Evolutionary conservation across 2,113 vertebrate genomes (phyloP).

Genomic region (Balaeniceps rex): DNA sequence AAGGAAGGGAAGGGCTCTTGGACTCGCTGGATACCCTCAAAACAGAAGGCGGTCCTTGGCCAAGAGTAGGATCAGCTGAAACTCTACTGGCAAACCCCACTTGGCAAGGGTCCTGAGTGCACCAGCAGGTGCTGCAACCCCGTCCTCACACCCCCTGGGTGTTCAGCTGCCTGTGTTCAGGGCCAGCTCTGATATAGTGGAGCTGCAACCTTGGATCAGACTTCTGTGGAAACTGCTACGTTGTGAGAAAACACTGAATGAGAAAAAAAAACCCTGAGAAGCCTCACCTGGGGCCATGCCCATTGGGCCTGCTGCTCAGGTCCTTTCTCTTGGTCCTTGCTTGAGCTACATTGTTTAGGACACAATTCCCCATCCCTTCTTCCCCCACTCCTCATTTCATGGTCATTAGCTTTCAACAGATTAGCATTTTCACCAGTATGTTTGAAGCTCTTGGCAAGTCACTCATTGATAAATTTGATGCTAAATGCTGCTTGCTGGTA

Average conservation of each 20-base stretch:
- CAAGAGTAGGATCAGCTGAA: neutral
- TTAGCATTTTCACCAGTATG: neutral
- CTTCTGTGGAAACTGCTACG: neutral
- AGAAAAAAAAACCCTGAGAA: neutral
- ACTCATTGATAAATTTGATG: neutral
- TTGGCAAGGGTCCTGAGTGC: neutral
- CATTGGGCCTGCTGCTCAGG: neutral
- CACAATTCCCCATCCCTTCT: neutral
- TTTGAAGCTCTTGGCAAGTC: neutral
- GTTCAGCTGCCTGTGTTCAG: neutral
- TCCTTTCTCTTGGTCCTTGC: neutral
- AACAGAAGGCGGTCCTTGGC: neutral
- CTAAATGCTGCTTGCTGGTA: neutral
- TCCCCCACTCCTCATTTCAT: neutral
- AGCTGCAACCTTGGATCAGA: neutral
- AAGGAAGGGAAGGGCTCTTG: neutral
- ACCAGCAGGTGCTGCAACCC: neutral
- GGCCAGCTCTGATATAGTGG: neutral
- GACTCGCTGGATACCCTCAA: neutral
- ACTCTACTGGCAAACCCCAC: neutral
- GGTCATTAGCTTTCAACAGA: neutral
- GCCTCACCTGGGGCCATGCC: neutral
- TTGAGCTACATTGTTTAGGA: neutral
- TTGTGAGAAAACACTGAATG: neutral
- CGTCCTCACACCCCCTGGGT: neutral